Percentiles rank a stretch among this genome's conserved stretches.
These are phyloP conservation scores for Lophotriccus pileatus DNA, from an alignment of 2,797 vertebrate genomes.

Conservation along the genomic window DNA sequence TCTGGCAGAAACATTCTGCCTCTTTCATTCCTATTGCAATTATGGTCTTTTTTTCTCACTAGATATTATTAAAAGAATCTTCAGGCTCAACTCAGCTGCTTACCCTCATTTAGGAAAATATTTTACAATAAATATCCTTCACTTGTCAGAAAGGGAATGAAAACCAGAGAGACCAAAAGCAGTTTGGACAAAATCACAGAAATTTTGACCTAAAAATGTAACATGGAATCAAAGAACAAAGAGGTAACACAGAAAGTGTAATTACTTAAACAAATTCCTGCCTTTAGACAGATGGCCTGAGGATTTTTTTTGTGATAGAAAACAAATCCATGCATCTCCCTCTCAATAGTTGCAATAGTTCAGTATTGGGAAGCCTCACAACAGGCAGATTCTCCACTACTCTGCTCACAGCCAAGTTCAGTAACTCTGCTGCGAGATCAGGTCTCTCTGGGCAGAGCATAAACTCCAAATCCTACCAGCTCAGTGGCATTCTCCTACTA, in stretches of 20 bases:
- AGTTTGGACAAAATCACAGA: neutral
- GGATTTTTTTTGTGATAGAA: neutral
- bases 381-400: neutral
- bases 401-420: neutral
- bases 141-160: neutral
- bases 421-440: neutral
- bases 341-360: neutral
- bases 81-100: neutral
- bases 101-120: neutral
- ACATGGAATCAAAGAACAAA: neutral
- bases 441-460: neutral
- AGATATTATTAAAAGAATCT: neutral
- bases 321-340: neutral
- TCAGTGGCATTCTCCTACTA: neutral
- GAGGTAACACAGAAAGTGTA: neutral
- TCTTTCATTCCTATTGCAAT: neutral
- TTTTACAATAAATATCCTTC: neutral
- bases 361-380: neutral
- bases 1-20: neutral
- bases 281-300: neutral
- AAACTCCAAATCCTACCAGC: neutral
- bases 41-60: neutral
- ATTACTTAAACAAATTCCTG: neutral
- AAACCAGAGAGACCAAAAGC: neutral
- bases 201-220: neutral